A percentile compares a stretch with the other conserved stretches of the same genome.
These are phyloP conservation scores for Psittacula cyanocephala DNA, from an alignment of 2,113 vertebrate genomes.

Conservation along the genomic window DNA sequence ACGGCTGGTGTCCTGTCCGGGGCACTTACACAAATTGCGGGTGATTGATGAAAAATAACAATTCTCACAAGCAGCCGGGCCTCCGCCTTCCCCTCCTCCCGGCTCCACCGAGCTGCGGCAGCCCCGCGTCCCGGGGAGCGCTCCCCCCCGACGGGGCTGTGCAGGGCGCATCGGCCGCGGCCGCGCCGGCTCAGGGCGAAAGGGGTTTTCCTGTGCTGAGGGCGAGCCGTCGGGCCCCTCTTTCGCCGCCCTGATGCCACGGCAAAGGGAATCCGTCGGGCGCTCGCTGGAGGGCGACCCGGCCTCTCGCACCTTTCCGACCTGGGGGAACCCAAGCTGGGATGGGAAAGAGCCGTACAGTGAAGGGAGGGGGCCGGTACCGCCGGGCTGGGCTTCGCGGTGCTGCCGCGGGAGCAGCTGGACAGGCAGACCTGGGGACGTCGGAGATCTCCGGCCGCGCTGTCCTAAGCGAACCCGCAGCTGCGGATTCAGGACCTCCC, in stretches of 20 bases:
- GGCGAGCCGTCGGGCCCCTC: background rate
- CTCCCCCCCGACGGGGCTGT: background rate
- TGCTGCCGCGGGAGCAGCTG: background rate
- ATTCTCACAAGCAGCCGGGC: conserved; percentile 75
- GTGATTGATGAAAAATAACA: conserved; percentile 85
- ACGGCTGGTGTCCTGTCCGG: conserved; percentile 78
- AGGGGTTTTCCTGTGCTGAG: background rate
- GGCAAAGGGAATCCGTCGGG: background rate
- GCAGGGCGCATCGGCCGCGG: background rate
- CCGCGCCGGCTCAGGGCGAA: rapidly evolving
- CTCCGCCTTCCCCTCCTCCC: conserved; percentile 60
- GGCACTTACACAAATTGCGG: conserved; percentile 82
- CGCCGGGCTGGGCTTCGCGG: background rate
- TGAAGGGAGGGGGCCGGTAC: background rate
- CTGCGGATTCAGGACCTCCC: background rate
- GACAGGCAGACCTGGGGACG: background rate
- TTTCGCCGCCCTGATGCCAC: background rate
- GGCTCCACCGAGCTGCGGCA: background rate
- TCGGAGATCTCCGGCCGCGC: background rate
- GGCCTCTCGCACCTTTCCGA: background rate
- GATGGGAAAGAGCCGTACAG: background rate
- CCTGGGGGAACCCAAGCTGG: rapidly evolving
- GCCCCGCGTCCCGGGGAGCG: background rate
- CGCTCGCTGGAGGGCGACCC: background rate
- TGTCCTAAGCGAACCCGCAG: background rate